These are phyloP conservation scores for Coluber constrictor DNA, from an alignment of 2,797 vertebrate species.

Conservation along the genomic window DNA sequence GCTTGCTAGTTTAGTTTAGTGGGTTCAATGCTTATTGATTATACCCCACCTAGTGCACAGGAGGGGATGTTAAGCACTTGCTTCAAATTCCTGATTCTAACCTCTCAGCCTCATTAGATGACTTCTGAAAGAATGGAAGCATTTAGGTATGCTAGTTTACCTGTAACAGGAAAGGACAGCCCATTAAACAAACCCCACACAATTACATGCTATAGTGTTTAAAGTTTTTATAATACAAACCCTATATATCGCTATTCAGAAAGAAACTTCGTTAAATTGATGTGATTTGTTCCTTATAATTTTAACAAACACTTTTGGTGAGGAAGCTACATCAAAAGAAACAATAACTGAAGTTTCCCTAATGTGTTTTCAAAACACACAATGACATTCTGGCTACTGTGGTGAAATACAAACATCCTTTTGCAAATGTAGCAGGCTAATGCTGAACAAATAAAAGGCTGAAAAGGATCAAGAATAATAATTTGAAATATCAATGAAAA, in stretches of 20 bases:
- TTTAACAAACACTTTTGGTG: neutral
- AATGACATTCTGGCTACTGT: constrained; percentile 40
- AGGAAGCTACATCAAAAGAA: constrained; percentile 23
- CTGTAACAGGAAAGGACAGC: neutral
- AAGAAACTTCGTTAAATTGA: neutral
- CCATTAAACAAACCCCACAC: neutral
- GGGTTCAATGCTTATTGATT: constrained; percentile 23
- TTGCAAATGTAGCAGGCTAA: constrained; percentile 37
- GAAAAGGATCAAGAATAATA: constrained; percentile 40
- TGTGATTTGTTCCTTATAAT: neutral
- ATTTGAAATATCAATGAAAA: constrained; percentile 49
- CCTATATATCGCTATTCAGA: neutral
- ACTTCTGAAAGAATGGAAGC: neutral
- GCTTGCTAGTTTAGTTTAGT: neutral
- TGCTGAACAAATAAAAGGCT: constrained; percentile 37
- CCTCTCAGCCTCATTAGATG: neutral
- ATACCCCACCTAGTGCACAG: constrained; percentile 2
- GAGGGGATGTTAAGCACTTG: neutral
- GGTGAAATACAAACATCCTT: constrained; percentile 53
- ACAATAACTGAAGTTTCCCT: constrained; percentile 18
- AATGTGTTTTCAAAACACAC: constrained; percentile 41
- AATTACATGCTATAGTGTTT: constrained; percentile 19
- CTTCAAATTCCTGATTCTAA: neutral
- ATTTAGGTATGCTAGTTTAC: neutral
- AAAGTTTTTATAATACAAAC: neutral